These are phyloP conservation scores for Drosophila aldrichi DNA, from an alignment of 2,888 invertebrate species.

Conservation along the genomic window DNA sequence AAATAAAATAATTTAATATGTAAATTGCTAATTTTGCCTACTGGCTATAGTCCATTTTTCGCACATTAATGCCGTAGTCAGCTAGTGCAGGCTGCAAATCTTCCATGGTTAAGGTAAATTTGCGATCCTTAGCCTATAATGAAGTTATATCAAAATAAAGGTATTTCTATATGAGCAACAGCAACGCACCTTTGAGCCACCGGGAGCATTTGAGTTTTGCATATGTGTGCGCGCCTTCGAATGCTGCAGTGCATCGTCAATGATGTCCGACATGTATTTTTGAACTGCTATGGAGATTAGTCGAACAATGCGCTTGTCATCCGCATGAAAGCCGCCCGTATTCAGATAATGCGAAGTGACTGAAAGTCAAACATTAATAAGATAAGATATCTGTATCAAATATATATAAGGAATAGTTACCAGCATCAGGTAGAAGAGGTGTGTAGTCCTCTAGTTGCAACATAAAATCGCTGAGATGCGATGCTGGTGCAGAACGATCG, in stretches of 20 bases:
- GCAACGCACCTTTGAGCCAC: slow-evolving; percentile 52
- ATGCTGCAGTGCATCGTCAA: slow-evolving; percentile 98
- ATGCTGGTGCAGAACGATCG: slow-evolving; percentile 52
- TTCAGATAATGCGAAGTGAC: slow-evolving; percentile 85
- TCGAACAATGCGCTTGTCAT: slow-evolving; percentile 95
- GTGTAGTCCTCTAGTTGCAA: slow-evolving; percentile 92
- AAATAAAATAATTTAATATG: neutral
- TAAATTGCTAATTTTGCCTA: slow-evolving; percentile 3
- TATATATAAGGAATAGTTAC: slow-evolving; percentile 20
- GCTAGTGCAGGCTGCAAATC: slow-evolving; percentile 96
- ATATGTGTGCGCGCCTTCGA: slow-evolving; percentile 93
- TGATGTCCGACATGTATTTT: slow-evolving; percentile 98
- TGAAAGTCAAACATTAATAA: neutral
- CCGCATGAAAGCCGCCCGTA: slow-evolving; percentile 93
- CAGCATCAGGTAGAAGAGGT: slow-evolving; percentile 95
- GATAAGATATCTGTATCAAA: slow-evolving; percentile 84
- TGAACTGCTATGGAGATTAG: slow-evolving; percentile 97
- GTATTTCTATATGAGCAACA: too few relatives aligned
- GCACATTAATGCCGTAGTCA: slow-evolving; percentile 97
- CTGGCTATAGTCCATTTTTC: slow-evolving; percentile 87
- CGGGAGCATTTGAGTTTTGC: slow-evolving; percentile 58
- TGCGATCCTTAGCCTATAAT: slow-evolving; percentile 88
- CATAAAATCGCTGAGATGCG: slow-evolving; percentile 70
- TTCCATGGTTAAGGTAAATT: slow-evolving; percentile 97
- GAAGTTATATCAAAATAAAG: neutral